phyloP scores from a whole-genome alignment of 2,888 invertebrate species.

The Philaethria dido region DNA sequence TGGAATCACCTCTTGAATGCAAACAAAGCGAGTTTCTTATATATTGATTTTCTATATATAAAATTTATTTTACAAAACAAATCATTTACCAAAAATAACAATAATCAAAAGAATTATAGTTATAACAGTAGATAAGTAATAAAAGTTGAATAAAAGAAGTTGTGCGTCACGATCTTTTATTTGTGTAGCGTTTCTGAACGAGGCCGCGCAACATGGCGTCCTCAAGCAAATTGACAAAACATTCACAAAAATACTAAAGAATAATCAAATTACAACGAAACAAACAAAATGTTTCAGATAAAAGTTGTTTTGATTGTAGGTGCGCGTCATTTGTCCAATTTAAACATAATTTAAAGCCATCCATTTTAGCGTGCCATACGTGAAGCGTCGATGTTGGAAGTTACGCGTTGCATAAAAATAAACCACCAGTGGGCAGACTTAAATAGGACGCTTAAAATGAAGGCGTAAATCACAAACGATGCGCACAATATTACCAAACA shows the following conservation, averaged over 20 bases:
- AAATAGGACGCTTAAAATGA: constrained; percentile 55
- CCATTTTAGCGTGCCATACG: constrained; percentile 57
- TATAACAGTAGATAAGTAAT: neutral
- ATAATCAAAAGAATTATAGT: constrained; percentile 60
- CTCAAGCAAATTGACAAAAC: constrained; percentile 44
- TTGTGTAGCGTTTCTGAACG: constrained; percentile 45
- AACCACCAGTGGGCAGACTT: constrained; percentile 60
- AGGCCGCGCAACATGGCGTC: constrained; percentile 48
- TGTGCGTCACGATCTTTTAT: constrained; percentile 25
- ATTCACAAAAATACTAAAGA: constrained; percentile 43
- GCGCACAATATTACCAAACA: constrained; percentile 69
- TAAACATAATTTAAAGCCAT: constrained; percentile 44
- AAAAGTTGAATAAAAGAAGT: constrained; percentile 10
- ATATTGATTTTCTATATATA: neutral
- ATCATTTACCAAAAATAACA: neutral
- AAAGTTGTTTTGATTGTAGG: constrained; percentile 51
- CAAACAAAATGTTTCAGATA: constrained; percentile 54
- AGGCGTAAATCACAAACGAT: constrained; percentile 65
- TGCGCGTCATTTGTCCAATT: constrained; percentile 53
- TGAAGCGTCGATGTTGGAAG: constrained; percentile 53
- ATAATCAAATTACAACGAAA: constrained; percentile 43
- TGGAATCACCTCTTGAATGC: neutral
- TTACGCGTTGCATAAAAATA: constrained; percentile 63
- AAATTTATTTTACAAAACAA: neutral
- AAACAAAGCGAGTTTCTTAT: too few species aligned